phyloP scores from a whole-genome alignment of 2,113 vertebrate genomes.

The Propithecus coquereli region DNA sequence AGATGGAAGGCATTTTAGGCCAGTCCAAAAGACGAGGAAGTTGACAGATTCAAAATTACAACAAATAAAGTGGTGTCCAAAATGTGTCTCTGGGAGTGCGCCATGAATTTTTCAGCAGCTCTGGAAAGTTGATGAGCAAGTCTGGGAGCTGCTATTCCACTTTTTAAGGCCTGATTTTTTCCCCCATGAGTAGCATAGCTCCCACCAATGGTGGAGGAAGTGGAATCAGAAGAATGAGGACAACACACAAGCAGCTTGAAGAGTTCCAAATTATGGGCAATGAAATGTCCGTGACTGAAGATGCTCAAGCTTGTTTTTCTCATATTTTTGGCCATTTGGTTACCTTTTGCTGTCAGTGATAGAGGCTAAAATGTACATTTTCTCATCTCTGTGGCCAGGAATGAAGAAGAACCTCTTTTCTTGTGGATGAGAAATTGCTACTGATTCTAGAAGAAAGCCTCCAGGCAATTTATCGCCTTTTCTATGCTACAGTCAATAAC shows the following conservation, averaged over 20 bases:
- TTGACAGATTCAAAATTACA: background rate
- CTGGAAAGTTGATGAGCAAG: background rate
- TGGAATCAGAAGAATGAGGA: background rate
- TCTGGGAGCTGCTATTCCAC: background rate
- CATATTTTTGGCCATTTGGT: background rate
- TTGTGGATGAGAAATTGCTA: background rate
- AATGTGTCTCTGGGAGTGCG: too few relatives aligned
- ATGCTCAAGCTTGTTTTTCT: background rate
- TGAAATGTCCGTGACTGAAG: background rate
- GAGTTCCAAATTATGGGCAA: background rate
- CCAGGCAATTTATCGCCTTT: background rate
- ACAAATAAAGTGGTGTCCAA: background rate
- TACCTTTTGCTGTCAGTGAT: background rate
- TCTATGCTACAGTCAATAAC: background rate
- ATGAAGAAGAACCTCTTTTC: background rate
- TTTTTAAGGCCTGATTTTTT: background rate
- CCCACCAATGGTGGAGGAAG: background rate
- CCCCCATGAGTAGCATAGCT: rapidly evolving
- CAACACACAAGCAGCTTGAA: background rate
- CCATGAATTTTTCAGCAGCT: background rate
- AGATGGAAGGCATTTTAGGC: background rate
- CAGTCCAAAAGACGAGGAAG: background rate
- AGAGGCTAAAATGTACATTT: background rate
- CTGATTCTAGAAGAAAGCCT: background rate
- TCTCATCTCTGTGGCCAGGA: background rate